These are phyloP conservation scores for Megaleporinus macrocephalus DNA, from an alignment of 2,113 vertebrate species.

Conservation along the genomic window DNA sequence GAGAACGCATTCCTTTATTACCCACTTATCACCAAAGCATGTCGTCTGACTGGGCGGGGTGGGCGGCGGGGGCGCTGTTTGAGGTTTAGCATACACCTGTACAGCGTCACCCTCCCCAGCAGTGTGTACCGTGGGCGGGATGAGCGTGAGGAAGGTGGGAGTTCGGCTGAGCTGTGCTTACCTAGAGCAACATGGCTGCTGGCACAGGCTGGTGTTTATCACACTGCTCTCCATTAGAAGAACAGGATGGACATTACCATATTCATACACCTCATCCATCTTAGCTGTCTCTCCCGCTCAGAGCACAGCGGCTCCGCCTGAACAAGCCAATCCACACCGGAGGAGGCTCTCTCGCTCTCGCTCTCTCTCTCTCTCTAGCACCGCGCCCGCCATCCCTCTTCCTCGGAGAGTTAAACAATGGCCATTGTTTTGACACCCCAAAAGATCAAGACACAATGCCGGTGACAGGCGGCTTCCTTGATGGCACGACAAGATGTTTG, in stretches of 20 bases:
- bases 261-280: conserved; percentile 74
- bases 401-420: conserved; percentile 21
- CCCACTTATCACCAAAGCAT: too few relatives aligned
- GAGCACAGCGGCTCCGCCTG: conserved; percentile 52
- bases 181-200: conserved; percentile 28
- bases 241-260: conserved; percentile 66
- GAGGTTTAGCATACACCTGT: too few relatives aligned
- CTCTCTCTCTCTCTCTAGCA: conserved; percentile 16
- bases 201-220: conserved; percentile 56
- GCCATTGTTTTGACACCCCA: neutral
- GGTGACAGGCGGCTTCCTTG: neutral
- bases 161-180: conserved; percentile 11
- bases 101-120: neutral
- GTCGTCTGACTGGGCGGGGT: too few relatives aligned
- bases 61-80: too few relatives aligned
- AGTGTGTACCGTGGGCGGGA: neutral
- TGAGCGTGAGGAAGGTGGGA: neutral
- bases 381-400: neutral
- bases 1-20: too few relatives aligned
- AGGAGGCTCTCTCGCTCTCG: conserved; percentile 44
- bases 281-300: conserved; percentile 62
- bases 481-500: neutral
- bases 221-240: conserved; percentile 58
- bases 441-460: neutral
- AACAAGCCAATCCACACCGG: conserved; percentile 60